Evolutionary conservation across 2,888 invertebrate genomes (phyloP).

Genomic region (Sphaeridia pumilis): DNA sequence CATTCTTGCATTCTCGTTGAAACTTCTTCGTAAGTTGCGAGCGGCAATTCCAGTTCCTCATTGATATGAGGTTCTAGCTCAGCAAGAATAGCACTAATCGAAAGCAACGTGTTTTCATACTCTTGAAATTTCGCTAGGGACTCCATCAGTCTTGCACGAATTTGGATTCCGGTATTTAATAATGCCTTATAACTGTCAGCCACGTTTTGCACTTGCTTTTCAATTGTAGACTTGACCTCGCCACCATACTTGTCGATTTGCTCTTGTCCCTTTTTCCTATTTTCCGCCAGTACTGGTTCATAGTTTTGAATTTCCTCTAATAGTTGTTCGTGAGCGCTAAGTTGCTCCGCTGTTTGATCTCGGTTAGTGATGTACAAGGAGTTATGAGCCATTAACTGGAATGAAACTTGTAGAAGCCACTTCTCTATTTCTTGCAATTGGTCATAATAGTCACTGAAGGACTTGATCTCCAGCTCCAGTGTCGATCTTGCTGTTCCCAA

Average conservation of each 20-base stretch:
- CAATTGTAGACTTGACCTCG: constrained; percentile 63
- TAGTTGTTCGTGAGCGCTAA: constrained; percentile 59
- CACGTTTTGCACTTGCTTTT: constrained; percentile 75
- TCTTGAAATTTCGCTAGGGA: constrained; percentile 84
- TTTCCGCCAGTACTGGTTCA: constrained; percentile 63
- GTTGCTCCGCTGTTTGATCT: constrained; percentile 80
- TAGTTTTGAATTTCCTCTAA: constrained; percentile 61
- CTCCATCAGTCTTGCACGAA: constrained; percentile 73
- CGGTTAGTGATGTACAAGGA: constrained; percentile 82
- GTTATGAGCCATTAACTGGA: constrained; percentile 92
- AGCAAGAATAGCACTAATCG: constrained; percentile 69
- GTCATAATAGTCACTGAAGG: constrained; percentile 76
- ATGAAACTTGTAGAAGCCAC: constrained; percentile 87
- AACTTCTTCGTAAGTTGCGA: constrained; percentile 55
- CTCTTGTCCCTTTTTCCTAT: constrained; percentile 68
- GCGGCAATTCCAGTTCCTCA: constrained; percentile 59
- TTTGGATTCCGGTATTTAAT: constrained; percentile 77
- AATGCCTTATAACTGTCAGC: constrained; percentile 87
- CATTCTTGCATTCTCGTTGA: constrained; percentile 53
- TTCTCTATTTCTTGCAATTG: constrained; percentile 88
- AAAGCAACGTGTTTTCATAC: constrained; percentile 79
- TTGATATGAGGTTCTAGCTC: constrained; percentile 60
- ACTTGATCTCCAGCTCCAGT: constrained; percentile 64
- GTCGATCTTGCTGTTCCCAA: constrained; percentile 38
- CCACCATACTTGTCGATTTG: constrained; percentile 69